These are phyloP conservation scores for Muraenolepis orangiensis DNA, from an alignment of 2,797 vertebrate genomes.

Conservation along the genomic window DNA sequence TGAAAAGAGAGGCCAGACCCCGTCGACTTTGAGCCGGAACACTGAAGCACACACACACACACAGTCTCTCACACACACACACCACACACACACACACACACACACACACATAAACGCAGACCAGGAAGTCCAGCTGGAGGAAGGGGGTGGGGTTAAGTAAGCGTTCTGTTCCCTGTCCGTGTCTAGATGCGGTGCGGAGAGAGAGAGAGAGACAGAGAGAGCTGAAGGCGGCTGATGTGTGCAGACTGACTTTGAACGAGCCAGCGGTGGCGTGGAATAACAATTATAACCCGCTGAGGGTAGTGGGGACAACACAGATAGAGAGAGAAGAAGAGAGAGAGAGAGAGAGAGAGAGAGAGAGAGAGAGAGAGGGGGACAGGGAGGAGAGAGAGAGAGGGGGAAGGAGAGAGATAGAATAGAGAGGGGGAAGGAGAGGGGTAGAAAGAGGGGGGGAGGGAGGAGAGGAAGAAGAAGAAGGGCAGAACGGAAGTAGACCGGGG, in stretches of 20 bases:
- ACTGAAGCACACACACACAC: constrained; percentile 35
- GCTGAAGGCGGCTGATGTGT: background rate
- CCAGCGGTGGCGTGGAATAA: background rate
- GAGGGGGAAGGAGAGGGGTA: too few species aligned
- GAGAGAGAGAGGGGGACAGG: too few species aligned
- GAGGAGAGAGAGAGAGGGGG: too few species aligned
- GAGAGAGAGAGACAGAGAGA: constrained; percentile 57
- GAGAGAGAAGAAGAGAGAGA: too few species aligned
- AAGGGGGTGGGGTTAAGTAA: constrained; percentile 67
- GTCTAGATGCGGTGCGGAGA: constrained; percentile 58
- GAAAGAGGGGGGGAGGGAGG: constrained; percentile 29
- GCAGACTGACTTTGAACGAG: background rate
- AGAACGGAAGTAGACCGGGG: constrained; percentile 8
- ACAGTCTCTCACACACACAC: constrained; percentile 21
- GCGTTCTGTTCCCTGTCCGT: constrained; percentile 52
- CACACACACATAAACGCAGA: constrained; percentile 27
- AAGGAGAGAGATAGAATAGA: too few species aligned
- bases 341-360: too few species aligned
- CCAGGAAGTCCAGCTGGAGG: constrained; percentile 70
- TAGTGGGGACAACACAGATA: background rate
- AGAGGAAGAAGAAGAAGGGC: constrained; percentile 15
- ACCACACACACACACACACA: constrained; percentile 10
- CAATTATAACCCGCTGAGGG: background rate
- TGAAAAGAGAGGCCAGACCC: constrained; percentile 48
- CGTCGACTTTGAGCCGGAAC: constrained; percentile 63